Conservation (phyloP, 2,888 invertebrate genomes). For the Melangyna quadrimaculata region DNA sequence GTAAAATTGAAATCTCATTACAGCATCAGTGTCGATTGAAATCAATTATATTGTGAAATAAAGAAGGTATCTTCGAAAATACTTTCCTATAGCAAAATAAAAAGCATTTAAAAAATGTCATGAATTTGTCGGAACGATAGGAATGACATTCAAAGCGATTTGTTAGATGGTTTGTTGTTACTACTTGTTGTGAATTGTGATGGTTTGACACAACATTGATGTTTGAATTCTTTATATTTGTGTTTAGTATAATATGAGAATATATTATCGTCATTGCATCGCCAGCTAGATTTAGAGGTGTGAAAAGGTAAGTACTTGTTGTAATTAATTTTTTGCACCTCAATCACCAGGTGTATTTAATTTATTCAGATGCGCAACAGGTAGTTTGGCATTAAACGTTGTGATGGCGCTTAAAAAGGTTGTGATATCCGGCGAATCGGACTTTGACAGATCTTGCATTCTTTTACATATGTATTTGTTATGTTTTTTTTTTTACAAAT, state of each 20-base stretch:
- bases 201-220: slow-evolving; percentile 19
- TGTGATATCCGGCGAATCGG: not conserved
- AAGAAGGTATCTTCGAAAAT: not conserved
- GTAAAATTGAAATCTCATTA: slow-evolving; percentile 28
- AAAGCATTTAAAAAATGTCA: slow-evolving; percentile 38
- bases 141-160: slow-evolving; percentile 39
- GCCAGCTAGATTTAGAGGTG: not conserved
- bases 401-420: not conserved
- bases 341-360: slow-evolving; percentile 39
- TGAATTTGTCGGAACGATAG: slow-evolving; percentile 35
- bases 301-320: slow-evolving; percentile 30
- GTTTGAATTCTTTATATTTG: slow-evolving; percentile 7
- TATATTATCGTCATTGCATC: not conserved
- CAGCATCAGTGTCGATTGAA: slow-evolving; percentile 54
- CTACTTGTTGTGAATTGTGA: not conserved
- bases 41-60: slow-evolving; percentile 28
- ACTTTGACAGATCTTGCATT: not conserved
- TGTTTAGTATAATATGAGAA: not conserved
- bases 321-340: slow-evolving; percentile 33
- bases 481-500: too few relatives aligned
- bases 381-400: slow-evolving; percentile 29
- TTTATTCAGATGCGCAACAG: slow-evolving; percentile 22
- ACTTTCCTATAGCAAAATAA: not conserved
- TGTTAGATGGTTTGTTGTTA: slow-evolving; percentile 1
- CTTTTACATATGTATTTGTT: not conserved